Conservation (phyloP, 2,113 vertebrate species). For the Ahaetulla prasina region DNA sequence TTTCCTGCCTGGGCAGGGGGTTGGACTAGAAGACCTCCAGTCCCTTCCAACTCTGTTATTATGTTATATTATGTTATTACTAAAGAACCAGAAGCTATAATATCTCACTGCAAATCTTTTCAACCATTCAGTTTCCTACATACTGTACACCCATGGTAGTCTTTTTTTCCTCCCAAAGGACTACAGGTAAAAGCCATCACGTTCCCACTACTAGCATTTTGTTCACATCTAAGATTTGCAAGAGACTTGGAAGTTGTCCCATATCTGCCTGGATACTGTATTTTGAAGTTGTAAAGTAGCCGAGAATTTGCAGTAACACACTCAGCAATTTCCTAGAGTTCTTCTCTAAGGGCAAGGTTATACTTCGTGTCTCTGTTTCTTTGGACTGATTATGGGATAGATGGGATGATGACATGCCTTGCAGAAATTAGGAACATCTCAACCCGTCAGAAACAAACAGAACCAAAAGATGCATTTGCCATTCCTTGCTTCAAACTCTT, state of each 20-base stretch:
- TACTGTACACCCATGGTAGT: not conserved
- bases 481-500: not conserved
- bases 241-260: not conserved
- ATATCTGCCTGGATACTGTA: not conserved
- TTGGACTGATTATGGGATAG: not conserved
- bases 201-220: not conserved
- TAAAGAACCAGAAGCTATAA: constrained; percentile 19
- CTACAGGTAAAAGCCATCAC: constrained; percentile 14
- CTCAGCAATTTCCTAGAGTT: not conserved
- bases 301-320: not conserved
- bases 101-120: constrained; percentile 30
- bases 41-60: no score
- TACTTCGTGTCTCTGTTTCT: not conserved
- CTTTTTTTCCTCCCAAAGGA: fast-evolving
- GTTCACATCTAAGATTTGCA: not conserved
- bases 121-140: constrained; percentile 31
- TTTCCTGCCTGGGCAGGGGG: no score
- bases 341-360: not conserved
- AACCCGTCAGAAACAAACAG: not conserved
- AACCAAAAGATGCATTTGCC: not conserved
- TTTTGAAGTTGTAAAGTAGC: not conserved
- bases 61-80: no score
- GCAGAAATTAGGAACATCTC: not conserved
- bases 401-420: not conserved
- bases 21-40: no score